phyloP scores from a whole-genome alignment of 2,797 vertebrate genomes.

The Neoniphon sammara region DNA sequence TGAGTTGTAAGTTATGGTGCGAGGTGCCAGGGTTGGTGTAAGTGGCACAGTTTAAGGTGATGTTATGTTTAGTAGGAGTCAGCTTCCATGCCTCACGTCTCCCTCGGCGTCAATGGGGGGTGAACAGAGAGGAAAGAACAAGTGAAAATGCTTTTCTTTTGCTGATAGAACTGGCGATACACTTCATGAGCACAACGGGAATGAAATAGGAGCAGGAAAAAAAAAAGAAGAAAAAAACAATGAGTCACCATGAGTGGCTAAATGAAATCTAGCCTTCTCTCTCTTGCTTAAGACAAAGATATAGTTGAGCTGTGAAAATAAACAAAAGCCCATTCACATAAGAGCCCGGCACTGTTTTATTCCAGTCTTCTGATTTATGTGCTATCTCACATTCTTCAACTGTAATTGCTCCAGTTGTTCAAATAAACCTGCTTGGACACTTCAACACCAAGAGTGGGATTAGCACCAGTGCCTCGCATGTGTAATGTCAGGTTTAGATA shows the following conservation, averaged over 20 bases:
- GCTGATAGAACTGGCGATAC: conserved; percentile 40
- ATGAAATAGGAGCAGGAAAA: neutral
- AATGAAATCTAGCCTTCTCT: conserved; percentile 20
- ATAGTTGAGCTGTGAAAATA: conserved; percentile 6
- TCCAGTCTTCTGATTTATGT: neutral
- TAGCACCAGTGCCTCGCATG: neutral
- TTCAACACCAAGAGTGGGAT: conserved; percentile 11
- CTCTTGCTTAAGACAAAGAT: conserved; percentile 19
- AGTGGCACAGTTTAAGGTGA: conserved; percentile 9
- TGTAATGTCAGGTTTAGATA: neutral
- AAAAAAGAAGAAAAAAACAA: no score
- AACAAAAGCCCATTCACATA: conserved; percentile 11
- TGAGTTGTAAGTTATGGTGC: no score
- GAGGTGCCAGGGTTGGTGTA: neutral
- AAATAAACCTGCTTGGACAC: conserved; percentile 24
- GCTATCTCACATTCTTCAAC: conserved; percentile 10
- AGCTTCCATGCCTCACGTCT: conserved; percentile 13
- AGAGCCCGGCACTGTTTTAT: conserved; percentile 1
- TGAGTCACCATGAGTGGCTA: conserved; percentile 18
- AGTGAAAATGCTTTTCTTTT: conserved; percentile 43
- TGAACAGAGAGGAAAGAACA: conserved; percentile 29
- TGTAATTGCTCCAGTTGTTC: conserved; percentile 34
- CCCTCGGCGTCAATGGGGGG: conserved; percentile 38
- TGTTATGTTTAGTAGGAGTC: conserved; percentile 9
- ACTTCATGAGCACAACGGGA: conserved; percentile 35